Evolutionary conservation across 2,888 invertebrate species (phyloP).

Genomic region (Diaperis boleti): DNA sequence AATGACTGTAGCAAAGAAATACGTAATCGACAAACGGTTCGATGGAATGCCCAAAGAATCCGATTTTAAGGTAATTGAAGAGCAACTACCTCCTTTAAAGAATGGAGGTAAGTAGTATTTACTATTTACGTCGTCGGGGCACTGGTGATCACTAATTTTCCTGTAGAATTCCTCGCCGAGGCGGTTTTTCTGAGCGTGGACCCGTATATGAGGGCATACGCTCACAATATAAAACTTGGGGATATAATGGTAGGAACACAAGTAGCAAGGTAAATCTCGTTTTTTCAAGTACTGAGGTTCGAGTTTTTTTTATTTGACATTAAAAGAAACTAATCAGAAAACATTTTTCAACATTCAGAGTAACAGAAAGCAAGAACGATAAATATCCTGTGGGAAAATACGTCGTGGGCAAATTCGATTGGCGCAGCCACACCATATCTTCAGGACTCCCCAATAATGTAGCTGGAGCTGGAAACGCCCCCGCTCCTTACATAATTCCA

Average conservation of each 20-base stretch:
- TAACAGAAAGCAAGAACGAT: slow-evolving; percentile 74
- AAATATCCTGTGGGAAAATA: slow-evolving; percentile 74
- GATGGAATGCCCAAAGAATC: slow-evolving; percentile 74
- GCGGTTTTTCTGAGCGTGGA: slow-evolving; percentile 80
- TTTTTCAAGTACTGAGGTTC: too few species aligned
- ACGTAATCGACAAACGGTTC: slow-evolving; percentile 75
- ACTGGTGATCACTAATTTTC: too few species aligned
- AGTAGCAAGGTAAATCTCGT: slow-evolving; percentile 74
- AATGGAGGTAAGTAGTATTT: slow-evolving; percentile 77
- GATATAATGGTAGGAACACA: slow-evolving; percentile 78
- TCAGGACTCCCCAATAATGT: slow-evolving; percentile 57
- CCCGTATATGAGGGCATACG: slow-evolving; percentile 78
- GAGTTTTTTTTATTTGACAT: too few species aligned
- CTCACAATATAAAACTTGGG: slow-evolving; percentile 69
- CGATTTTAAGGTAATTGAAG: slow-evolving; percentile 77
- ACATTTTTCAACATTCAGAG: slow-evolving; percentile 66
- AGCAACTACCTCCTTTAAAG: slow-evolving; percentile 74
- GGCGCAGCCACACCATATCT: slow-evolving; percentile 73
- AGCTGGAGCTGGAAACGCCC: slow-evolving; percentile 22
- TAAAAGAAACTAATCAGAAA: neutral
- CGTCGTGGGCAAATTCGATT: slow-evolving; percentile 75
- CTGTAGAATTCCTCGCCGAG: slow-evolving; percentile 75
- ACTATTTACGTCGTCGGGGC: too few species aligned
- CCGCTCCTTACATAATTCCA: slow-evolving; percentile 28
- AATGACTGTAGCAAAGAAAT: slow-evolving; percentile 68